Evolutionary conservation across 2,113 vertebrate genomes (phyloP).

Genomic region (Progne subis): DNA sequence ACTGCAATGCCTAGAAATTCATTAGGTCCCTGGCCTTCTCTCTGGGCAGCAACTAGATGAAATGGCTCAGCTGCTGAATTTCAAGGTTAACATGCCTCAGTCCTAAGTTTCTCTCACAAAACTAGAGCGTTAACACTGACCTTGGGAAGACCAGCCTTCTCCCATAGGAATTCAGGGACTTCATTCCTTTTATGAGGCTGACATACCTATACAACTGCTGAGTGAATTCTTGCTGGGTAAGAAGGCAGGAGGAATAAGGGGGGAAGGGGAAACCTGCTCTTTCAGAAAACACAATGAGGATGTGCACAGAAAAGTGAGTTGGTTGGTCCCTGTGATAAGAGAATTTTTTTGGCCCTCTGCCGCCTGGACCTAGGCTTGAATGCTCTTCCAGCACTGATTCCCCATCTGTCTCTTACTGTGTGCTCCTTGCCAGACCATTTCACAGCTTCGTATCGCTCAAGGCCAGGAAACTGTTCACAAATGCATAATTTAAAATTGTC

Average conservation of each 20-base stretch:
- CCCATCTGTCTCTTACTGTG: neutral
- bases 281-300: neutral
- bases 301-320: neutral
- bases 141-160: neutral
- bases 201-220: neutral
- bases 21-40: neutral
- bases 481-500: neutral
- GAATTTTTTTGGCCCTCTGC: neutral
- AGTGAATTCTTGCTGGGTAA: neutral
- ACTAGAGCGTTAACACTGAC: neutral
- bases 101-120: neutral
- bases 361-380: neutral
- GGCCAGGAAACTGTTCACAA: neutral
- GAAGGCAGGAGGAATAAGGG: neutral
- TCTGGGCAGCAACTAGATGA: neutral
- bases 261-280: neutral
- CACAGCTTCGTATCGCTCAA: constrained; percentile 12
- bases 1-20: neutral
- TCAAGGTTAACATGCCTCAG: neutral
- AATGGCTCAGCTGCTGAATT: neutral
- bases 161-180: fast-evolving
- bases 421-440: constrained; percentile 31
- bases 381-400: constrained; percentile 29
- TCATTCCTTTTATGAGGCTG: neutral
- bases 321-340: neutral